These are phyloP conservation scores for Conchocele bisecta DNA, from an alignment of 2,888 invertebrate species.

Conservation along the genomic window DNA sequence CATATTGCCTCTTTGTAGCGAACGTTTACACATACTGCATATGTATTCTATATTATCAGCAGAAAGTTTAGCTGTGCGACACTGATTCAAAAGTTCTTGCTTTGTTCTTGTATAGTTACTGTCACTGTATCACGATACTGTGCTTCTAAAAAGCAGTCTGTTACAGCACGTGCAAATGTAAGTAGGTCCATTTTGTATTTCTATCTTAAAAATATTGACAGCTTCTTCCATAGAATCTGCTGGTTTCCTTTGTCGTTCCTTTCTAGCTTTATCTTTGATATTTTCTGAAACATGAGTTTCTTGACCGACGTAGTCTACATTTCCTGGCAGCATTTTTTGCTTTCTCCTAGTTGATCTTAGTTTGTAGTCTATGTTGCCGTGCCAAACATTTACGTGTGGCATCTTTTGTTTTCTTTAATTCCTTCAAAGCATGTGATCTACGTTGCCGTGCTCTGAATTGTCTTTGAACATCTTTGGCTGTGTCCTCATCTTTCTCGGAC, in stretches of 20 bases:
- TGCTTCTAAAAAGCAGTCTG: slow-evolving; percentile 11
- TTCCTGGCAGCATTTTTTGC: neutral
- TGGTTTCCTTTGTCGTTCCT: neutral
- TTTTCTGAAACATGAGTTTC: neutral
- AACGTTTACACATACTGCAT: slow-evolving; percentile 15
- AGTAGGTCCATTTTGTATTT: slow-evolving; percentile 20
- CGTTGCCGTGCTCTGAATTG: too few species aligned
- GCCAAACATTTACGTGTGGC: too few species aligned
- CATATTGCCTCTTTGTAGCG: slow-evolving; percentile 9
- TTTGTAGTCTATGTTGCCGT: too few species aligned
- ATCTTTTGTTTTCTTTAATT: too few species aligned
- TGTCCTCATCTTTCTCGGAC: too few species aligned
- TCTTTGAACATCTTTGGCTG: too few species aligned
- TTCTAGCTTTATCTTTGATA: neutral
- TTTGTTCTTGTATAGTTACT: slow-evolving; percentile 10
- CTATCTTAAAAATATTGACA: neutral
- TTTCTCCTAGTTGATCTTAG: neutral
- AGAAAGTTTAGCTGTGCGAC: slow-evolving; percentile 22
- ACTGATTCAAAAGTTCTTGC: neutral
- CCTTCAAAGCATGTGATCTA: too few species aligned
- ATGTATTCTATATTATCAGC: slow-evolving; percentile 27
- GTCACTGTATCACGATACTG: slow-evolving; percentile 1
- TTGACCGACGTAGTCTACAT: neutral
- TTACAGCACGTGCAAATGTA: slow-evolving; percentile 31
- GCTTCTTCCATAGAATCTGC: neutral